Evolutionary conservation across 2,113 vertebrate genomes (phyloP).

Genomic region (Pygoscelis antarcticus): DNA sequence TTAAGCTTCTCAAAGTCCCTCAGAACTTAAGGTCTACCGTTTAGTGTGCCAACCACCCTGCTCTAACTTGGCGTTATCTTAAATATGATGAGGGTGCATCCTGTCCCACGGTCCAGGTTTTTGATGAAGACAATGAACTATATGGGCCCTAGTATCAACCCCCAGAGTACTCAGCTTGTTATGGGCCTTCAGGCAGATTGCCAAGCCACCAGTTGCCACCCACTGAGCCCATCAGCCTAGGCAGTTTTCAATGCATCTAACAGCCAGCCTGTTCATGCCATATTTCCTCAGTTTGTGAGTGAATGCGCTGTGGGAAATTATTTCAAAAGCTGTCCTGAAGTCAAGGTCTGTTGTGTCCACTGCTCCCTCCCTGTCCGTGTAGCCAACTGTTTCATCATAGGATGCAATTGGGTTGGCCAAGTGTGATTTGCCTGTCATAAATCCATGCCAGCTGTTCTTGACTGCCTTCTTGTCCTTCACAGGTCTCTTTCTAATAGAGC

Average conservation of each 20-base stretch:
- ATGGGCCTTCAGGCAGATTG: neutral
- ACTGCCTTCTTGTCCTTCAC: neutral
- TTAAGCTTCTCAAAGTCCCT: neutral
- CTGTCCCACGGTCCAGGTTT: neutral
- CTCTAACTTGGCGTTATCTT: fast-evolving
- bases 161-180: neutral
- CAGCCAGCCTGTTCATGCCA: neutral
- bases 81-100: neutral
- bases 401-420: neutral
- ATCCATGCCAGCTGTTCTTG: neutral
- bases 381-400: neutral
- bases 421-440: neutral
- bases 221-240: neutral
- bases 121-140: neutral
- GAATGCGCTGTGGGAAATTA: neutral
- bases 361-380: neutral
- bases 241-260: neutral
- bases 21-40: neutral
- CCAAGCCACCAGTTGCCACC: neutral
- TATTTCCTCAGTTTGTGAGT: neutral
- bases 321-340: neutral
- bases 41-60: neutral
- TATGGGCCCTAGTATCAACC: neutral
- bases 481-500: neutral
- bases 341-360: neutral